Evolutionary conservation across 2,113 vertebrate genomes (phyloP), one percentile per base, ranked within the genome.

Genomic region (Brachyhypopomus occidentalis): DNA sequence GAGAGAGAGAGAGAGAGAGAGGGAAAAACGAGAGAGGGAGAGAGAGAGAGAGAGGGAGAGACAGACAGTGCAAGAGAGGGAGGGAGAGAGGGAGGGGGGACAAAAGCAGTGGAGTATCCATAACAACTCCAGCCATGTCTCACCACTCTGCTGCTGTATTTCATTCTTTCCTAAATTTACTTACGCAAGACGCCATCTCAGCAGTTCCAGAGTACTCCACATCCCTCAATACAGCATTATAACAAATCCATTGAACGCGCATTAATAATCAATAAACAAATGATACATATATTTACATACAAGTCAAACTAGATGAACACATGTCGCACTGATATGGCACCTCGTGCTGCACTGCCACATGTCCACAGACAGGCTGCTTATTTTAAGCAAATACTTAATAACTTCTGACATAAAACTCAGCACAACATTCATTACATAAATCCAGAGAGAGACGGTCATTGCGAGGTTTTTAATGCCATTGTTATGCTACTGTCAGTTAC

Each of bases 401-500:
- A 66, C 0, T 20, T 27, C 60, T 22, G 16, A 22, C 3, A 63
- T 63, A 30, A 64, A 62, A 62, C 59, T 59, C n/a, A 23, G 25
- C 14, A n/a, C 1, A 4, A 22, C 16, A 79, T 52, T 41, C 56
- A 45, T 58, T 75, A 52, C 23, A 56, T 14, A 20, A 36, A 72
- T 55, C 58, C 34, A 55, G 70, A n/a, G 41, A 56, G 20, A 67
- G 34, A 74, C 16, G 17, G 52, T 4, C n/a, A 48, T 34, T 36
- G 78, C 22, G 88, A 87, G 86, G 86, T 59, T 55, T 82, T 69
- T 90, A 90, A 86, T 88, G 86, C 89, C 89, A 89, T 80, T 84
- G 88, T 87, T 87, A 83, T 77, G 72, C 74, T 81, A 93, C 89
- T 91, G 90, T 92, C 91, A 91, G 89, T 85, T 89, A 84, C 77